These are phyloP conservation scores for Brotula barbata DNA, from an alignment of 2,797 vertebrate genomes.

Conservation along the genomic window DNA sequence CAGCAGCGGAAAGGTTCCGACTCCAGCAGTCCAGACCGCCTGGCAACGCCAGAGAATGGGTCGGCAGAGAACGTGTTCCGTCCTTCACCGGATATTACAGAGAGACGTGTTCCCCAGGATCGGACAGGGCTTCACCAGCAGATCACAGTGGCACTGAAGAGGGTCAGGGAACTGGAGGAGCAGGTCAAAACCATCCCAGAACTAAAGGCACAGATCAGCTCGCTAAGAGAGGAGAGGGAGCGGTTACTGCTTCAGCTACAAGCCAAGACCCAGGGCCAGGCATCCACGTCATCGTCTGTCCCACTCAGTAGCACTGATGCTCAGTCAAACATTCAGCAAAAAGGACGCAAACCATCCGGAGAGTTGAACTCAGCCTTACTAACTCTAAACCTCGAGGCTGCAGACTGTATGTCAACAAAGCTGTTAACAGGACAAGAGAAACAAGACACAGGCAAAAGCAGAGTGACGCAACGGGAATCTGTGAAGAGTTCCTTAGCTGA, in stretches of 20 bases:
- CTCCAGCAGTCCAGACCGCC: conserved; percentile 70
- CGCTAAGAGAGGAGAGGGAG: conserved; percentile 73
- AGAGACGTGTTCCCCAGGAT: conserved; percentile 65
- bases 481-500: conserved; percentile 27
- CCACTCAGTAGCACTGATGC: conserved; percentile 22
- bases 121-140: conserved; percentile 74
- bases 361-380: conserved; percentile 54
- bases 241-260: conserved; percentile 70
- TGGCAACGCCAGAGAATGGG: conserved; percentile 60
- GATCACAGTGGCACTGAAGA: conserved; percentile 76
- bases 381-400: conserved; percentile 46
- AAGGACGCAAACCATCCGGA: conserved; percentile 49
- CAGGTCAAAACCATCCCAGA: conserved; percentile 79
- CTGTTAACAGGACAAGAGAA: conserved; percentile 32
- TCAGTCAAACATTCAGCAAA: conserved; percentile 25
- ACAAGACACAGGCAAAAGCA: conserved; percentile 33
- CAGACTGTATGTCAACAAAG: conserved; percentile 35
- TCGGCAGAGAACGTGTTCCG: conserved; percentile 75
- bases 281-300: conserved; percentile 35
- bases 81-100: conserved; percentile 62
- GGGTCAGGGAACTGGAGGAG: conserved; percentile 81
- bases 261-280: conserved; percentile 62
- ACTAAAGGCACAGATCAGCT: conserved; percentile 76
- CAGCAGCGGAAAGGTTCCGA: conserved; percentile 79
- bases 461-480: conserved; percentile 21